phyloP scores from a whole-genome alignment of 2,888 invertebrate genomes.

The Drosophila subquinaria region DNA sequence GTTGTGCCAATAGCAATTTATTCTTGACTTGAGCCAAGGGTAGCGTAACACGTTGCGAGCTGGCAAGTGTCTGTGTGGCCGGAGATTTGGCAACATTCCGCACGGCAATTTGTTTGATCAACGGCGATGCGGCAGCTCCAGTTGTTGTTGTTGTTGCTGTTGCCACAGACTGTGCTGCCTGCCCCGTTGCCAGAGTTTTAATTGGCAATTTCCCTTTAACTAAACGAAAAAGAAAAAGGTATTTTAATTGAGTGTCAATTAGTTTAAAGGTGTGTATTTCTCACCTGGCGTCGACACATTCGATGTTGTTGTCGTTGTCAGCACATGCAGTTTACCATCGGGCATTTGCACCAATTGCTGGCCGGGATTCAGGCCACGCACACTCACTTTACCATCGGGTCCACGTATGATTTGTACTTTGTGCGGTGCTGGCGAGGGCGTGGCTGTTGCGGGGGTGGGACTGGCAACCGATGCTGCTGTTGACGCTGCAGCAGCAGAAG shows the following conservation, averaged over 20 bases:
- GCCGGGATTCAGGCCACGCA: conserved; percentile 95
- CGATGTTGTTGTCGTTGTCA: conserved; percentile 85
- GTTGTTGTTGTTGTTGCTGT: conserved; percentile 26
- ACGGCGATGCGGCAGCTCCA: conserved; percentile 43
- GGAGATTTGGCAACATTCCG: conserved; percentile 80
- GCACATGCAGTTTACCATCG: conserved; percentile 95
- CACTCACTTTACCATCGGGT: conserved; percentile 96
- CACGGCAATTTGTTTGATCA: conserved; percentile 82
- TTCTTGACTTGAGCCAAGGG: conserved; percentile 74
- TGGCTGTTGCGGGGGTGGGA: conserved; percentile 86
- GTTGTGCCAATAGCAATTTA: conserved; percentile 69
- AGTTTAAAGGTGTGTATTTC: conserved; percentile 10
- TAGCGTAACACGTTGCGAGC: conserved; percentile 61
- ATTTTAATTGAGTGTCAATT: background rate
- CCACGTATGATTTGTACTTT: conserved; percentile 96
- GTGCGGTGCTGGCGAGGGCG: conserved; percentile 88
- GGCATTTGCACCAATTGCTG: conserved; percentile 97
- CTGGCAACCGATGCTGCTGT: conserved; percentile 86
- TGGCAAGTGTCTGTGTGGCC: conserved; percentile 65
- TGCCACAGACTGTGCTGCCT: conserved; percentile 34
- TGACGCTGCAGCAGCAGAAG: conserved; percentile 78
- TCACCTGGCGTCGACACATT: conserved; percentile 63
- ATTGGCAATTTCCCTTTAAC: conserved; percentile 67
- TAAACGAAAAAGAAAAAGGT: background rate
- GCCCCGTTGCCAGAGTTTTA: conserved; percentile 55